Percentiles rank a stretch among this genome's conserved stretches.
phyloP scores from a whole-genome alignment of 2,113 vertebrate genomes.

The Phaethornis superciliosus region DNA sequence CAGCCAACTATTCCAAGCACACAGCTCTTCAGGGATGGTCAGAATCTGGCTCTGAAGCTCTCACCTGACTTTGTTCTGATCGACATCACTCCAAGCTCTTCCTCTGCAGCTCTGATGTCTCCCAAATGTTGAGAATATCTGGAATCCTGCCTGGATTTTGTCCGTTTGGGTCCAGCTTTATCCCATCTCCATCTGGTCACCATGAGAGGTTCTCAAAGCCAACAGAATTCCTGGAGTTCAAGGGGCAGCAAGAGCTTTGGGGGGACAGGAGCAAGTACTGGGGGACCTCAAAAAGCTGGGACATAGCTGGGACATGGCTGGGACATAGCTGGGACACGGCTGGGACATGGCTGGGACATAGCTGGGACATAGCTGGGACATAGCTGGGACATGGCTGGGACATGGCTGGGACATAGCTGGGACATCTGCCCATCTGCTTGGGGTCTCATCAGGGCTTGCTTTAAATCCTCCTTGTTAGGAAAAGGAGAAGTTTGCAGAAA shows the following conservation, averaged over 20 bases:
- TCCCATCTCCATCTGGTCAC: not conserved
- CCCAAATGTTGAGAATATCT: not conserved
- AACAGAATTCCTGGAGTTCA: not conserved
- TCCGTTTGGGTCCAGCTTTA: not conserved
- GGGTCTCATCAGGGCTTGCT: too few relatives aligned
- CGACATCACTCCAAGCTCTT: not conserved
- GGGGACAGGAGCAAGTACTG: not conserved
- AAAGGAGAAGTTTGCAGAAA: not conserved
- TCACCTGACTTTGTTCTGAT: slow-evolving; percentile 6
- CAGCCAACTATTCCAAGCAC: not conserved
- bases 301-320: not conserved
- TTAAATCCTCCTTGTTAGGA: not conserved
- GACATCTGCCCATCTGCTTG: not conserved
- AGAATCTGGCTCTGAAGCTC: not conserved
- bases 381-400: not conserved
- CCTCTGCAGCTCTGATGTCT: not conserved
- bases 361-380: not conserved
- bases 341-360: too few relatives aligned
- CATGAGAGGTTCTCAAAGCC: not conserved
- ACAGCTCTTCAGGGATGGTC: not conserved
- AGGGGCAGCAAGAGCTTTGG: not conserved
- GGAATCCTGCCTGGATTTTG: not conserved
- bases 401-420: not conserved
- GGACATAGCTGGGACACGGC: not conserved
- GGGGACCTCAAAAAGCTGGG: not conserved